Evolutionary conservation across 2,888 invertebrate species (phyloP).

Genomic region (Nephrocerus scutellatus): DNA sequence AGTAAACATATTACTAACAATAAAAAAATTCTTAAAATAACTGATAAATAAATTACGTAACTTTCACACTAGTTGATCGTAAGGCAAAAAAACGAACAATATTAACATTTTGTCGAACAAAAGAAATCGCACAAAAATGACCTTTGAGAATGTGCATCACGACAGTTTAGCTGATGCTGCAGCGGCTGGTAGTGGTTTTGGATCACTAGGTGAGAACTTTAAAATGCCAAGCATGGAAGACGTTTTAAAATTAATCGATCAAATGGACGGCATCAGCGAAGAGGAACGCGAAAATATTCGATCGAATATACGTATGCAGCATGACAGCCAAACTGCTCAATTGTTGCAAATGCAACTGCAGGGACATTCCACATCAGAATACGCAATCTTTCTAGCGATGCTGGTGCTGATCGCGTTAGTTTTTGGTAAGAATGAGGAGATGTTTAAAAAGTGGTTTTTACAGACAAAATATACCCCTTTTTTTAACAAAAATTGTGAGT

Average conservation of each 20-base stretch:
- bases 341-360: constrained; percentile 26
- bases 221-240: constrained; percentile 53
- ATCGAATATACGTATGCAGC: constrained; percentile 49
- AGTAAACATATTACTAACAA: constrained; percentile 4
- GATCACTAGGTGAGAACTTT: constrained; percentile 29
- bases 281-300: constrained; percentile 56
- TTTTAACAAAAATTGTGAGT: too few relatives aligned
- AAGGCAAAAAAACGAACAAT: not conserved
- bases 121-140: too few relatives aligned
- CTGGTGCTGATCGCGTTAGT: constrained; percentile 42
- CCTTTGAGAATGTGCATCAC: too few relatives aligned
- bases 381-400: constrained; percentile 42
- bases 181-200: constrained; percentile 29
- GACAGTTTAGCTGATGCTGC: too few relatives aligned
- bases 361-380: constrained; percentile 35
- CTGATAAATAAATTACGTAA: too few relatives aligned
- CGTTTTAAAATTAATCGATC: constrained; percentile 54
- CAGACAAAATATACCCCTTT: too few relatives aligned
- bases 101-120: not conserved
- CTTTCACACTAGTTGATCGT: too few relatives aligned
- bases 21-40: not conserved
- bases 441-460: too few relatives aligned
- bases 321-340: constrained; percentile 41
- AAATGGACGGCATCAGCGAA: constrained; percentile 53
- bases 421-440: constrained; percentile 48